These are phyloP conservation scores for Holacanthus passer DNA, from an alignment of 2,113 vertebrate genomes.

Conservation along the genomic window DNA sequence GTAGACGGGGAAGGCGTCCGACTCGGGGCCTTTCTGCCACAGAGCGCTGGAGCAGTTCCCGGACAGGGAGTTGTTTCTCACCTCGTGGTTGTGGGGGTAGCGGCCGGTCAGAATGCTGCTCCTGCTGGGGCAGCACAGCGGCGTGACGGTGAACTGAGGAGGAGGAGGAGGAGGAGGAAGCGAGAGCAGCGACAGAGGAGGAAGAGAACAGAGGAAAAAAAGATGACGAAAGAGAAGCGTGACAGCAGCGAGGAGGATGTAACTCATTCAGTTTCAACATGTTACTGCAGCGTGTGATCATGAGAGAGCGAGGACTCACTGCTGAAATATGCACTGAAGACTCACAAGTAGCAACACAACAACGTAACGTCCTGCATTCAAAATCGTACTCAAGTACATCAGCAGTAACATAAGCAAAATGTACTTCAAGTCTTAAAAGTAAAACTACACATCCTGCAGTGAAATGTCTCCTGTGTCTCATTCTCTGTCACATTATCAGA, in stretches of 20 bases:
- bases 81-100: conserved; percentile 87
- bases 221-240: background rate
- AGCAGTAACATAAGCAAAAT: no score
- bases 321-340: no score
- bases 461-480: no score
- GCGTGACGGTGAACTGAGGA: conserved; percentile 81
- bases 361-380: no score
- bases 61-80: conserved; percentile 84
- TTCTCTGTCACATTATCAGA: no score
- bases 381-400: no score
- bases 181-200: background rate
- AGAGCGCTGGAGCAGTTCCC: conserved; percentile 85
- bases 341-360: no score
- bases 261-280: conserved; percentile 18
- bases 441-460: no score
- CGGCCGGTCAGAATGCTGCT: conserved; percentile 84
- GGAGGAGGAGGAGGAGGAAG: conserved; percentile 31
- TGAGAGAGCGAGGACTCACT: no score
- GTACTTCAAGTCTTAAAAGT: no score
- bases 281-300: background rate
- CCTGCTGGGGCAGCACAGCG: conserved; percentile 87
- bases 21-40: conserved; percentile 83
- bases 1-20: conserved; percentile 78
- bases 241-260: conserved; percentile 17
- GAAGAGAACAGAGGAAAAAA: background rate